phyloP scores from a whole-genome alignment of 2,113 vertebrate species.

The Seriola rivoliana region DNA sequence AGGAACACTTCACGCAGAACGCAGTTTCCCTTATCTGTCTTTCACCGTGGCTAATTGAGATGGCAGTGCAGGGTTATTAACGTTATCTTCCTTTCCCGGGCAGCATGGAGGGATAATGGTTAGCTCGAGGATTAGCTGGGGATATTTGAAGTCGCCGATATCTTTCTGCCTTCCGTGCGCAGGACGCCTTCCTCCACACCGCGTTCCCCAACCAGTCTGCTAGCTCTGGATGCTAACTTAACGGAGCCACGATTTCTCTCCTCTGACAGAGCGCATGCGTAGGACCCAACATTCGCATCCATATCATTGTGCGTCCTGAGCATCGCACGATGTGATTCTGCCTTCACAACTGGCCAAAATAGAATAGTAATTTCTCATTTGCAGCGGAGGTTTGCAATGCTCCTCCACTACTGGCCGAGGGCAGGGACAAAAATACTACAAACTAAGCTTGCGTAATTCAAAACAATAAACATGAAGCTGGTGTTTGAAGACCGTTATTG shows the following conservation, averaged over 20 bases:
- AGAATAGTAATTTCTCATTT: slow-evolving; percentile 13
- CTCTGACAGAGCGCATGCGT: slow-evolving; percentile 69
- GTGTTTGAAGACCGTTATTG: neutral
- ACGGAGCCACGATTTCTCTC: slow-evolving; percentile 50
- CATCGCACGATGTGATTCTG: slow-evolving; percentile 28
- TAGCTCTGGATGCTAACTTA: slow-evolving; percentile 79
- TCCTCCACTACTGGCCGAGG: neutral
- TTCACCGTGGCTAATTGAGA: slow-evolving; percentile 70
- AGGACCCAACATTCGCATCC: neutral
- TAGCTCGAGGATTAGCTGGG: slow-evolving; percentile 77
- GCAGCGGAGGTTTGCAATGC: neutral
- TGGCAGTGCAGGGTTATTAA: slow-evolving; percentile 70
- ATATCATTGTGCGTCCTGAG: neutral
- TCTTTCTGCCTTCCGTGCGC: slow-evolving; percentile 61
- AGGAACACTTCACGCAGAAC: slow-evolving; percentile 32
- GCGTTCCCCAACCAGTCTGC: slow-evolving; percentile 43
- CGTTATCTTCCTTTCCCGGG: slow-evolving; percentile 72
- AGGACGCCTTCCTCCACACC: slow-evolving; percentile 69
- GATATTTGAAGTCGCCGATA: slow-evolving; percentile 72
- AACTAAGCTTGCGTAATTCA: neutral
- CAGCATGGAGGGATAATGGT: slow-evolving; percentile 75
- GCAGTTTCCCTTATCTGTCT: slow-evolving; percentile 48
- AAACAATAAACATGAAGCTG: neutral
- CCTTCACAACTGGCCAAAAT: neutral
- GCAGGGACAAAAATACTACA: neutral